A percentile compares a stretch with the other conserved stretches of the same genome.
Conservation (phyloP, 1,140 invertebrate genomes). For the Venustaconcha ellipsiformis region DNA sequence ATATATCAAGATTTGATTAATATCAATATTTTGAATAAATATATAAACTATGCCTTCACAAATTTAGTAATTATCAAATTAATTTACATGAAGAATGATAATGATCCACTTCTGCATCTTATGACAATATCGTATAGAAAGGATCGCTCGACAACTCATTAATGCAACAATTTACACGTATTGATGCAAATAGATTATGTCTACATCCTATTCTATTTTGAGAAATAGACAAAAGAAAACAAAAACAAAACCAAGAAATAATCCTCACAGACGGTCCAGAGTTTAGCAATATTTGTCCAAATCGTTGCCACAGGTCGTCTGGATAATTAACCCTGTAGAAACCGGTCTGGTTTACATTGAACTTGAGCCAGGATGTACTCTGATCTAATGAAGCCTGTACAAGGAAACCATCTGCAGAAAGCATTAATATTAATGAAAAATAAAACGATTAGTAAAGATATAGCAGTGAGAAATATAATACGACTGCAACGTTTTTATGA, state of each 20-base stretch:
- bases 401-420: too few relatives aligned
- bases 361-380: slow-evolving; percentile 79
- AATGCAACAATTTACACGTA: neutral
- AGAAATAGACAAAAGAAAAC: neutral
- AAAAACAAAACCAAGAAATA: neutral
- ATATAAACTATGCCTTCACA: too few relatives aligned
- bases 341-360: slow-evolving; percentile 87
- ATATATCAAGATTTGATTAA: too few relatives aligned
- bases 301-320: slow-evolving; percentile 71
- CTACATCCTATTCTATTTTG: neutral
- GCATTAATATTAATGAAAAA: too few relatives aligned
- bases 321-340: slow-evolving; percentile 91
- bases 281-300: slow-evolving; percentile 73
- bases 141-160: neutral
- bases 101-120: neutral
- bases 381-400: too few relatives aligned
- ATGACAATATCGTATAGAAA: neutral
- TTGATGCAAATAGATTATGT: neutral
- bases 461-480: too few relatives aligned
- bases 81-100: neutral
- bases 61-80: too few relatives aligned
- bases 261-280: slow-evolving; percentile 46
- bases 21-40: too few relatives aligned
- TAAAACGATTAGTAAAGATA: too few relatives aligned
- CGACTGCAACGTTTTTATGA: too few relatives aligned